Evolutionary conservation across 2,113 vertebrate species (phyloP).

Genomic region (Bettongia penicillata): DNA sequence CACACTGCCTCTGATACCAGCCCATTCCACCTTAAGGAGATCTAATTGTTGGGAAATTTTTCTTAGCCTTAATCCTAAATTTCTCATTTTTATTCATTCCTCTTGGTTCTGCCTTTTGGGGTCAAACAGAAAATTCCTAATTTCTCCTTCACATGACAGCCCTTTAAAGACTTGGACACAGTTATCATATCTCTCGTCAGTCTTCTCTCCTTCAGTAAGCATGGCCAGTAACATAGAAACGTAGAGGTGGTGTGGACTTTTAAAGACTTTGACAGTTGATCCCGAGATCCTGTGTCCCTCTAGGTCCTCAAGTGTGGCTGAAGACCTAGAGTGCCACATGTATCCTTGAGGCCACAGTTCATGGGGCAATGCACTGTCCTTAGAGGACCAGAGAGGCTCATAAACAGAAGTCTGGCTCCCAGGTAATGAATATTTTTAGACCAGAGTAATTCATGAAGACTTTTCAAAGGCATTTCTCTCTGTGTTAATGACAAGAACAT

Average conservation of each 20-base stretch:
- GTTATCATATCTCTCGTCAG: neutral
- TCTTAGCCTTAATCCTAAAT: too few species aligned
- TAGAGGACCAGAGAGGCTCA: neutral
- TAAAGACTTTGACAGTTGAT: neutral
- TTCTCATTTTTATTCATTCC: too few species aligned
- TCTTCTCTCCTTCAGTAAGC: neutral
- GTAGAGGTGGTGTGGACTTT: neutral
- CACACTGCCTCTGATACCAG: too few species aligned
- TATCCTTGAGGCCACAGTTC: too few species aligned
- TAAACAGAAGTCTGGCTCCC: neutral
- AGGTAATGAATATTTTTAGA: neutral
- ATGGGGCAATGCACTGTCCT: neutral
- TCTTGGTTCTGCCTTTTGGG: too few species aligned
- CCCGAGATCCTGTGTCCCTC: too few species aligned
- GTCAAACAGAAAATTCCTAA: neutral
- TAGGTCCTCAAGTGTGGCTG: too few species aligned
- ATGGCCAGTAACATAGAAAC: neutral
- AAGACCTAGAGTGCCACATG: too few species aligned
- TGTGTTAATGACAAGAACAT: neutral
- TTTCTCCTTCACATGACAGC: neutral
- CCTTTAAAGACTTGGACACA: neutral
- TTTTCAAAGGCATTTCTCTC: neutral
- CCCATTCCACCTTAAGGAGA: too few species aligned
- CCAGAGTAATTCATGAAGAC: neutral
- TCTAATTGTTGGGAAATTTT: too few species aligned